A percentile compares a stretch with the other conserved stretches of the same genome.
Evolutionary conservation across 2,888 invertebrate species (phyloP).

Genomic region (Drosophila cyrtoloma): DNA sequence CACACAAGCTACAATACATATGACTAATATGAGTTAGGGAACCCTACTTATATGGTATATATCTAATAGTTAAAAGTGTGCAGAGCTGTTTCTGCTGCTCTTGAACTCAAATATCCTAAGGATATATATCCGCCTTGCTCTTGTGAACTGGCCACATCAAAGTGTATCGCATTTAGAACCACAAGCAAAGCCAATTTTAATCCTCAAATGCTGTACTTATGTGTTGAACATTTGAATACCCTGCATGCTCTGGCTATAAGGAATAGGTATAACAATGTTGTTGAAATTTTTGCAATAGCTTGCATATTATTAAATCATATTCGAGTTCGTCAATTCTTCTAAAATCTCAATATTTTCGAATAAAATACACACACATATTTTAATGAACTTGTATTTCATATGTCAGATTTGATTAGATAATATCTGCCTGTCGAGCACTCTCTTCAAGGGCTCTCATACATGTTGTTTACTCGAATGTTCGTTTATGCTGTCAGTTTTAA

Average conservation of each 20-base stretch:
- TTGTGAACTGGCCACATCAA: constrained; percentile 58
- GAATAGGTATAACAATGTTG: background rate
- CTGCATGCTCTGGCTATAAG: background rate
- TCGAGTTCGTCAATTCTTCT: background rate
- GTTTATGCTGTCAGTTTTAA: constrained; percentile 71
- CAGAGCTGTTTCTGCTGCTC: background rate
- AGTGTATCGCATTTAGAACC: constrained; percentile 51
- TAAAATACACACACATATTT: background rate
- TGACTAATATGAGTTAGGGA: constrained; percentile 13
- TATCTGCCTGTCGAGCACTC: background rate
- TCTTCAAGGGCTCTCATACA: no score
- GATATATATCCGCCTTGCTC: constrained; percentile 7
- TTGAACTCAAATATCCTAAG: constrained; percentile 19
- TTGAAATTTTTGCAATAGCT: background rate
- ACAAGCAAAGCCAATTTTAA: constrained; percentile 66
- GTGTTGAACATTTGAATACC: constrained; percentile 6
- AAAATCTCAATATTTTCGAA: no score
- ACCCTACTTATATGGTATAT: background rate
- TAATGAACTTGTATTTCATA: no score
- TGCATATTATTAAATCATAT: background rate
- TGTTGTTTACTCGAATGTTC: constrained; percentile 45
- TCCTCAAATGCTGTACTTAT: constrained; percentile 18
- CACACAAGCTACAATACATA: constrained; percentile 16
- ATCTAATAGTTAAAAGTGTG: constrained; percentile 4
- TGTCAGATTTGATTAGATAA: background rate